phyloP scores from a whole-genome alignment of 2,797 vertebrate genomes.

The Otolemur crassicaudatus region DNA sequence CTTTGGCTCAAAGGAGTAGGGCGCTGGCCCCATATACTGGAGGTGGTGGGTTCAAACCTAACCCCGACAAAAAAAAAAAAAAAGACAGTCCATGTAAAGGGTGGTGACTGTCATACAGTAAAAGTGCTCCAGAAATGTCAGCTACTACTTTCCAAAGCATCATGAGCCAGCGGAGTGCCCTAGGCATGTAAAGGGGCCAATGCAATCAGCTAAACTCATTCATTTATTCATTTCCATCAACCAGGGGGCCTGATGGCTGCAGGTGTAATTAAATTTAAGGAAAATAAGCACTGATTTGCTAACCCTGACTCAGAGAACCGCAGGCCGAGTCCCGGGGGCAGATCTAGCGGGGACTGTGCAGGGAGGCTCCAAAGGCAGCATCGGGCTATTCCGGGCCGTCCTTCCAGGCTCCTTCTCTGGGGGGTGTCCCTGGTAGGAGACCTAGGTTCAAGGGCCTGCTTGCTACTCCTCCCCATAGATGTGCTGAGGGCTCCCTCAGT shows the following conservation, averaged over 20 bases:
- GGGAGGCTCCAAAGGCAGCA: background rate
- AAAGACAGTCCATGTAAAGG: accelerated
- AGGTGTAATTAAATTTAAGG: background rate
- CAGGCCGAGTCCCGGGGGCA: background rate
- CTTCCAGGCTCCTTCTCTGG: background rate
- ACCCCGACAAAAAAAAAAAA: no score
- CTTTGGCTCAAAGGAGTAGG: no score
- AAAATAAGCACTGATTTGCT: background rate
- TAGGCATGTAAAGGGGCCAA: background rate
- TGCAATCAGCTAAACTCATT: background rate
- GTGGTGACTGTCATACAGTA: background rate
- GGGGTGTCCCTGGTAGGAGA: background rate
- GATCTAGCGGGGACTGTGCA: background rate
- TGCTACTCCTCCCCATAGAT: background rate
- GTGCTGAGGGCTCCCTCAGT: background rate
- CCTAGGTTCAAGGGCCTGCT: background rate
- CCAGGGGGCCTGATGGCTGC: background rate
- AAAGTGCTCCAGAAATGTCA: background rate
- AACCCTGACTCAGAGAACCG: background rate
- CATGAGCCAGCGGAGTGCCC: background rate
- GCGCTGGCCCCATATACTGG: no score
- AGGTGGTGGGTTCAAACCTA: no score
- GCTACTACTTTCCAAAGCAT: background rate
- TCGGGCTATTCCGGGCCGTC: background rate
- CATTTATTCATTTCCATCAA: background rate